A percentile compares a stretch with the other conserved stretches of the same genome.
These are phyloP conservation scores for Troides oblongomaculatus DNA, from an alignment of 2,888 invertebrate species.

Conservation along the genomic window DNA sequence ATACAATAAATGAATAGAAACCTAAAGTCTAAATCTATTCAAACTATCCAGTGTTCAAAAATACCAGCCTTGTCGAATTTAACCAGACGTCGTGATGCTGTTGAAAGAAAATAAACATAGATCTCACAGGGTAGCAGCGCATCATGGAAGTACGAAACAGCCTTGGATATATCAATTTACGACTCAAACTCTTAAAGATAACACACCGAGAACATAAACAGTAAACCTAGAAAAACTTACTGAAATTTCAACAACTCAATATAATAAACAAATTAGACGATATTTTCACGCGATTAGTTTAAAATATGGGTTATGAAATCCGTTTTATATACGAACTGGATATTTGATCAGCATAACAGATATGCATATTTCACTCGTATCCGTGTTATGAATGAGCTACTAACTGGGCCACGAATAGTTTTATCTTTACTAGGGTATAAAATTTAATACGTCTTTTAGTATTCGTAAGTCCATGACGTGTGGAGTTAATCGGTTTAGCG, in stretches of 20 bases:
- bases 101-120: conserved; percentile 25
- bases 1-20: neutral
- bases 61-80: conserved; percentile 12
- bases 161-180: conserved; percentile 5
- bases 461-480: conserved; percentile 66
- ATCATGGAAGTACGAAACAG: conserved; percentile 14
- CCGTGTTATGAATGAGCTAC: conserved; percentile 46
- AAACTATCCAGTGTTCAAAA: neutral
- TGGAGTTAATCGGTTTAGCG: conserved; percentile 64
- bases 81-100: conserved; percentile 25
- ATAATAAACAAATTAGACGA: conserved; percentile 14
- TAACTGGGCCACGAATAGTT: conserved; percentile 36
- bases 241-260: conserved; percentile 6
- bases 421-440: conserved; percentile 49
- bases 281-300: conserved; percentile 15
- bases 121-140: conserved; percentile 1
- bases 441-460: conserved; percentile 49
- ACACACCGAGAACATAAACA: conserved; percentile 1
- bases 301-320: conserved; percentile 8
- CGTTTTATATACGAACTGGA: neutral
- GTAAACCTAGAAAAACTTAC: neutral
- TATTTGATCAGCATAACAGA: conserved; percentile 29
- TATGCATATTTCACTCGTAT: conserved; percentile 41
- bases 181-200: conserved; percentile 9
- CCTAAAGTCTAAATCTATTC: neutral